Conservation (phyloP, 2,113 vertebrate species). For the Cacatua alba region DNA sequence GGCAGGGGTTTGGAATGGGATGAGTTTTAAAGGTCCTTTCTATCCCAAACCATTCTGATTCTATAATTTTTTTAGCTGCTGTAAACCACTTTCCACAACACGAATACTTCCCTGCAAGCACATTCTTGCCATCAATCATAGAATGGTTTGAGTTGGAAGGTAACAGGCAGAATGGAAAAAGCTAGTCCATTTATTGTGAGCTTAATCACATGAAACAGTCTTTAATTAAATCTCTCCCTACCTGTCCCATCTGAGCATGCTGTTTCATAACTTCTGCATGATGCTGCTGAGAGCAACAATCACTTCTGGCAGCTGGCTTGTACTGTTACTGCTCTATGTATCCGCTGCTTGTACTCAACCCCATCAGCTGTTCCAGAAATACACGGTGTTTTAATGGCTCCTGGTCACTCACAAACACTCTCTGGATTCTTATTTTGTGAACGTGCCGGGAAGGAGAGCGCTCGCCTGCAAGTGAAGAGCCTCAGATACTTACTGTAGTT, state of each 20-base stretch:
- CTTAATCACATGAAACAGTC: neutral
- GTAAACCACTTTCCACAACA: neutral
- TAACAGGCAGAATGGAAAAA: neutral
- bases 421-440: slow-evolving; percentile 32
- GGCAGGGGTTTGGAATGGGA: neutral
- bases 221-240: neutral
- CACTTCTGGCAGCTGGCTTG: neutral
- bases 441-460: neutral
- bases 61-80: neutral
- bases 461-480: neutral
- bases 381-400: slow-evolving; percentile 5
- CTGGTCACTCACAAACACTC: neutral
- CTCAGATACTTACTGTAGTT: neutral
- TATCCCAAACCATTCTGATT: neutral
- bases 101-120: neutral
- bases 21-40: neutral
- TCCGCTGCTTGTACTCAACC: neutral
- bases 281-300: neutral
- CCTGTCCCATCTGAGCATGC: neutral
- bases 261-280: neutral
- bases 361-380: slow-evolving; percentile 40
- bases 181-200: neutral
- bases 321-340: neutral
- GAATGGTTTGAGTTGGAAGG: neutral
- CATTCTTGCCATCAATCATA: neutral